Conservation (phyloP, 1,140 invertebrate genomes). For the Euborellia annulipes region DNA sequence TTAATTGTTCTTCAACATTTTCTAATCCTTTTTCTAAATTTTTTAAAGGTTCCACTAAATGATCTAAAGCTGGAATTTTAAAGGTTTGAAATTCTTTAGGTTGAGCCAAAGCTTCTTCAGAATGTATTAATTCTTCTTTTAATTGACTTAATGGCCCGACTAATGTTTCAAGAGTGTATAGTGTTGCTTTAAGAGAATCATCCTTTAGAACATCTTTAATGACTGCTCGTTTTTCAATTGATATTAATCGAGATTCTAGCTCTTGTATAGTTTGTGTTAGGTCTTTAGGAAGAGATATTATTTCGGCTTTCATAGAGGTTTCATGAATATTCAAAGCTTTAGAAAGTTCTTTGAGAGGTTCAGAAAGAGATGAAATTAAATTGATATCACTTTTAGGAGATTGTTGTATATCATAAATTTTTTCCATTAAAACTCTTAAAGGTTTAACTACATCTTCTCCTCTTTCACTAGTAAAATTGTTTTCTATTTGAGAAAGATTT, state of each 20-base stretch:
- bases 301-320: background rate
- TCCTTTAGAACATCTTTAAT: background rate
- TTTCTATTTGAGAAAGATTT: slow-evolving; percentile 3
- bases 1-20: slow-evolving; percentile 19
- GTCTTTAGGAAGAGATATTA: background rate
- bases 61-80: slow-evolving; percentile 31
- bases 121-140: background rate
- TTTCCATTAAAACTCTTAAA: background rate
- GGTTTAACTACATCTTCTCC: background rate
- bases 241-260: background rate
- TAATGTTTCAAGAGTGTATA: background rate
- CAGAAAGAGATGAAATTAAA: slow-evolving; percentile 8
- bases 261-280: background rate
- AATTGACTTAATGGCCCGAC: background rate
- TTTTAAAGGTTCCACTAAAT: slow-evolving; percentile 29
- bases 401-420: slow-evolving; percentile 27
- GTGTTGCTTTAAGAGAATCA: background rate
- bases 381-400: slow-evolving; percentile 15
- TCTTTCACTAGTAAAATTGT: background rate
- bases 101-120: slow-evolving; percentile 24
- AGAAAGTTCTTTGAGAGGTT: slow-evolving; percentile 24
- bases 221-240: slow-evolving; percentile 14
- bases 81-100: slow-evolving; percentile 25
- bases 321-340: slow-evolving; percentile 18
- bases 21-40: slow-evolving; percentile 32